Evolutionary conservation across 2,797 vertebrate genomes (phyloP), one percentile per base, ranked within the genome.

Genomic region (Labeo calbasu): DNA sequence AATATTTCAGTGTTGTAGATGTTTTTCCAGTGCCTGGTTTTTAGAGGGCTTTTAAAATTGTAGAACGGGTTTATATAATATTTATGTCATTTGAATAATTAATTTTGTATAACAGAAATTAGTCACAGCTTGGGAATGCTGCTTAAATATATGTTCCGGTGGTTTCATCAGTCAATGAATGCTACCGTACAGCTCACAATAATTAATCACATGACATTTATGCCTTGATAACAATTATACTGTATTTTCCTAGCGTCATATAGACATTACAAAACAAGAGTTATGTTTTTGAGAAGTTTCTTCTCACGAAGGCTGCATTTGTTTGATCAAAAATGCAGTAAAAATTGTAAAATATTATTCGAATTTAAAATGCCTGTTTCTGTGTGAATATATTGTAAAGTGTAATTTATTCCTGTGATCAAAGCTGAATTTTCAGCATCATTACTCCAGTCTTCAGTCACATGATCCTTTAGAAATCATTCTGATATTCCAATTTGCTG

Each of bases 1-100:
- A 50, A 72, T 15, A 28, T 50, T 73, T 73, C 2, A 28, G 50
- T 32, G 28, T 32, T 8, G 61, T 19, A 21, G 70, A 73, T 73
- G 25, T 19, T 72, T 72, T 48, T 14, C n/a, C 14, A 32, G 25
- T 1, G 25, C 25, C 23, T 28, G 12, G 61, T 59, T 59, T 65
- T 13, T 28, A 65, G 61, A 51, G n/a, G 9, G n/a, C 0, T 48
- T 70, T 48, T 70, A 25, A 23, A 48, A 23, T 5, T 48, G 21
- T 23, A 46, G 21, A 48, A 46, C 13, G 1, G 7, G 25, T 53
- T 51, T 73, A 32, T 72, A 4, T 9, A 50, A 50, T 73, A 73
- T 73, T 73, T 51, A 51, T 28, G 15, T 10, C 4, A 51, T 51
- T 51, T 72, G 14, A 72, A 72, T 28, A 72, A 72, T 73, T 73